Evolutionary conservation across 2,113 vertebrate genomes (phyloP), one percentile per base, ranked within the genome.

Genomic region (Hiodon alosoides): DNA sequence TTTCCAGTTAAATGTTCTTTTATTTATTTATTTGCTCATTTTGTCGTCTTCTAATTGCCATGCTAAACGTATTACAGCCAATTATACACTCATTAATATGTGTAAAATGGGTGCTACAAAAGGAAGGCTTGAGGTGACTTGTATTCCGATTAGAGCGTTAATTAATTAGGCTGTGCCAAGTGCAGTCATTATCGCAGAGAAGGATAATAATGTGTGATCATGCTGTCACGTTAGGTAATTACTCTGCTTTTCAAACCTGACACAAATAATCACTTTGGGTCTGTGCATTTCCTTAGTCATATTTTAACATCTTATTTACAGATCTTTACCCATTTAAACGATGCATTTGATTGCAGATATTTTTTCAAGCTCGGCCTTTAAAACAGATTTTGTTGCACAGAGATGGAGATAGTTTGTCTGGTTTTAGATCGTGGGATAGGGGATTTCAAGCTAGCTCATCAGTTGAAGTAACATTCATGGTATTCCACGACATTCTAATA

Each of bases 161-260:
- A 72, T 76, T 71, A 76, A 71, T 70, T 76, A 71, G 50, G 16
- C 52, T 14, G 4, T 65, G 16, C 55, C 70, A 76, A 64, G 16
- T 31, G 4, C 50, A 65, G 58, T 76, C 16, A 17, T 60, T 70
- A 48, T 71, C 65, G 68, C 54, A 71, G 75, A 48, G 67, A 68
- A 5, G 48, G 59, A n/a, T 55, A 76, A 71, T 65, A 51, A 76
- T 61, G 13, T 57, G 54, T 52, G 57, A 71, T 60, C 55, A 55
- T 50, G 10, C 5, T 47, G 55, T 60, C 54, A 13, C 7, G 17
- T n/a, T 58, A 16, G 16, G 11, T 55, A 13, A 4, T 31, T 5
- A 55, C 7, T 52, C 55, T 58, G 53, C 65, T 75, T 54, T 58
- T 52, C 8, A 17, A 69, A 69, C 52, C n/a, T 53, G 58, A 60